Base-by-base conservation (phyloP, 2,113 vertebrate species). In the Pseudorhombus dupliciocellatus region DNA sequence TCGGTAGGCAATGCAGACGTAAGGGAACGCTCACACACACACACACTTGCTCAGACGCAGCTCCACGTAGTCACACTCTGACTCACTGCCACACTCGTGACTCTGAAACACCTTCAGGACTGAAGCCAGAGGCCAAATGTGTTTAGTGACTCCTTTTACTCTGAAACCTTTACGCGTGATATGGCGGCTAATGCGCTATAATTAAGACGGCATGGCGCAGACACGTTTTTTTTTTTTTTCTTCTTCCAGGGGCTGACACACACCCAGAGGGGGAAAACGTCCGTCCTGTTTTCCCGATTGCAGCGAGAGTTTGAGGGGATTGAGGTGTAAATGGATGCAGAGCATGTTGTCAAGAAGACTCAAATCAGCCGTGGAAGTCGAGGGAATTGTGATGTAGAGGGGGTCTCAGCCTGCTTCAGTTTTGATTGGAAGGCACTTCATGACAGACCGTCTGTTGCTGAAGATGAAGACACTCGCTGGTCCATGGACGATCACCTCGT, bases 171-270 rank as follows among this genome's bases (percentile, higher is more conserved):
- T 89, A 78, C 57, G 66, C 86, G 55, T 83, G 83, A 82, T 77
- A 88, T 81, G 81, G 85, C 70, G 77, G 89, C 66, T 90, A 90
- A 92, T 87, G 79, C 22, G 63, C 69, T 74, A 84, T 87, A 87
- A 90, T 88, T 88, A 90, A 81, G 64, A 77, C 63, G 30, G 34
- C 64, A 46, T 70, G 31, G 73, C 66, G 48, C 84, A 75, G 76
- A 80, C 88, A 76, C 70, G 18, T 84, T 87, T 20, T 15, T 46
- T 54, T 22, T n/a, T n/a, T n/a, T n/a, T n/a, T n/a, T n/a, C n/a
- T n/a, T n/a, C n/a, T n/a, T n/a, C n/a, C n/a, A 52, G 73, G 51
- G 56, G 46, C 72, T 87, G 89, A 84, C 85, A 81, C 85, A 88
- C 73, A 88, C 73, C 88, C 60, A 25, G 57, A 70, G 86, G 89